Evolutionary conservation across 2,888 invertebrate species (phyloP).

Genomic region (Melieria crassipennis): DNA sequence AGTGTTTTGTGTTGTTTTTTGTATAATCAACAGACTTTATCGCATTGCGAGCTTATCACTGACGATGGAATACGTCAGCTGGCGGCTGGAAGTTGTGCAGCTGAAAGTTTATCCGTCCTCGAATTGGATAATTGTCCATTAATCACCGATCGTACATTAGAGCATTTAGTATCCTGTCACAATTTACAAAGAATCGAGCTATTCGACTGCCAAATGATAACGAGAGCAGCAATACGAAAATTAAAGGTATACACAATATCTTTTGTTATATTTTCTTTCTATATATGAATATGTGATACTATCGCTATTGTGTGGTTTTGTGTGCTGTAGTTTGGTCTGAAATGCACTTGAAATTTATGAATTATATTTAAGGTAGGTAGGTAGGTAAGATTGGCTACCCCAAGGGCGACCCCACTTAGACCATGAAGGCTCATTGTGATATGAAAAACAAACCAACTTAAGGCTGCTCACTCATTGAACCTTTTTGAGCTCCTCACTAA

Average conservation of each 20-base stretch:
- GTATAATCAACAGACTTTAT: slow-evolving; percentile 79
- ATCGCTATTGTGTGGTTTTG: too few relatives aligned
- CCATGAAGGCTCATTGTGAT: too few relatives aligned
- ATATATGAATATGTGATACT: too few relatives aligned
- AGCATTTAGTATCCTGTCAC: slow-evolving; percentile 93
- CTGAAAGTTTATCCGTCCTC: slow-evolving; percentile 91
- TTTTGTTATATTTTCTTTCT: not conserved
- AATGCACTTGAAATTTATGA: too few relatives aligned
- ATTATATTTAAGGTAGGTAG: too few relatives aligned
- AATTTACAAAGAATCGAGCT: slow-evolving; percentile 96
- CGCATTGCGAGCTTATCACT: slow-evolving; percentile 98
- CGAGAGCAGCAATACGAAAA: slow-evolving; percentile 94
- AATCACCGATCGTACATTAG: slow-evolving; percentile 95
- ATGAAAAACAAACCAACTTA: too few relatives aligned
- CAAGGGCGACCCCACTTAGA: too few relatives aligned
- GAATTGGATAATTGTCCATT: slow-evolving; percentile 99
- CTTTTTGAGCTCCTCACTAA: too few relatives aligned
- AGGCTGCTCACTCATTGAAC: too few relatives aligned
- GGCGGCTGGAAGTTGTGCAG: slow-evolving; percentile 91
- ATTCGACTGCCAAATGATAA: slow-evolving; percentile 99
- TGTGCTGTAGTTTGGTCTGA: too few relatives aligned
- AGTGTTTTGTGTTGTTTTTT: not conserved
- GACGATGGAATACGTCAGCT: slow-evolving; percentile 97
- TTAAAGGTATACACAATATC: slow-evolving; percentile 77
- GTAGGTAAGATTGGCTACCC: too few relatives aligned